These are phyloP conservation scores for Anoplophora glabripennis DNA, from an alignment of 1,140 invertebrate species.

Conservation along the genomic window DNA sequence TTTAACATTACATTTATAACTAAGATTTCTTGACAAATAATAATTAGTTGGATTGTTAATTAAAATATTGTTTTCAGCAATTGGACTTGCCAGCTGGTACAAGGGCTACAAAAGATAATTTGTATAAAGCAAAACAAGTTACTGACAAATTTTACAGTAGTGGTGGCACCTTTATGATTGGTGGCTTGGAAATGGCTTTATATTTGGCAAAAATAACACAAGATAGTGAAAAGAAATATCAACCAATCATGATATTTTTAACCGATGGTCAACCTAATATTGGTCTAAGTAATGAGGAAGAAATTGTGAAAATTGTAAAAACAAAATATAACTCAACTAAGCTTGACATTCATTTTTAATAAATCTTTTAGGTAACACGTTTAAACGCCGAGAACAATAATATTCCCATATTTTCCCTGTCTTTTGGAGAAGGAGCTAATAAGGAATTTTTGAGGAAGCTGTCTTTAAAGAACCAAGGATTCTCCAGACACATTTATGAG, in stretches of 20 bases:
- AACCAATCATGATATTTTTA: slow-evolving; percentile 68
- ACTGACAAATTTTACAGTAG: no score
- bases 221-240: slow-evolving; percentile 9
- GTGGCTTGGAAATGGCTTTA: no score
- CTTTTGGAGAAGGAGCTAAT: slow-evolving; percentile 66
- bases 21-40: no score
- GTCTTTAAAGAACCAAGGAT: slow-evolving; percentile 60
- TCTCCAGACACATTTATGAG: slow-evolving; percentile 68
- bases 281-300: slow-evolving; percentile 53
- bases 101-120: no score
- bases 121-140: no score
- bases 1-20: no score
- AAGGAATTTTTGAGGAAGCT: slow-evolving; percentile 61
- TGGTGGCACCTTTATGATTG: no score
- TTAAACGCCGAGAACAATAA: slow-evolving; percentile 22
- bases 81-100: no score
- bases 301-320: slow-evolving; percentile 7
- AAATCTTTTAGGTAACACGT: slow-evolving; percentile 49
- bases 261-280: slow-evolving; percentile 70
- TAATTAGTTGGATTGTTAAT: no score
- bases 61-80: no score
- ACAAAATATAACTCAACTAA: neutral
- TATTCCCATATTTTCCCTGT: slow-evolving; percentile 54
- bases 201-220: no score
- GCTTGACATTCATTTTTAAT: slow-evolving; percentile 31